Percentiles rank a stretch among this genome's conserved stretches.
Evolutionary conservation across 2,113 vertebrate species (phyloP).

Genomic region (Lipophrys pholis): DNA sequence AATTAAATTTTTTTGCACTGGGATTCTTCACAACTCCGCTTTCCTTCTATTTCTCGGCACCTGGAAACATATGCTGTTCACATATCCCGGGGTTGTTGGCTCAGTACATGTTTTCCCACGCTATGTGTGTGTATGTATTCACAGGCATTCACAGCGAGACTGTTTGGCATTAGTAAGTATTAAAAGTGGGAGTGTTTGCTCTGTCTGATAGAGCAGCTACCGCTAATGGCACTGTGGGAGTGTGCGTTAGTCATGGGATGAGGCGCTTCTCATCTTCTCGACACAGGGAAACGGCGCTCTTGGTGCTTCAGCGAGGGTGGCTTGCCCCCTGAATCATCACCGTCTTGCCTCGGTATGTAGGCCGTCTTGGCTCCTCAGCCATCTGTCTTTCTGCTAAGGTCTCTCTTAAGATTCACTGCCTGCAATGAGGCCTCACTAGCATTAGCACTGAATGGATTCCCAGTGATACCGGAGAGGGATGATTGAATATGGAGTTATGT

Average conservation of each 20-base stretch:
- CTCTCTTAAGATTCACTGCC: slow-evolving; percentile 19
- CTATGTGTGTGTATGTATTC: slow-evolving; percentile 40
- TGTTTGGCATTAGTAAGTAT: slow-evolving; percentile 70
- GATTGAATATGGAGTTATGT: slow-evolving; percentile 32
- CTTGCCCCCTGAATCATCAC: slow-evolving; percentile 29
- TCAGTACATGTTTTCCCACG: slow-evolving; percentile 25
- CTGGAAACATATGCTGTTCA: neutral
- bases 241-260: slow-evolving; percentile 13
- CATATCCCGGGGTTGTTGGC: slow-evolving; percentile 23
- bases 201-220: slow-evolving; percentile 55
- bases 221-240: slow-evolving; percentile 53
- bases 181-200: slow-evolving; percentile 65
- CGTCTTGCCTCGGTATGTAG: slow-evolving; percentile 5
- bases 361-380: slow-evolving; percentile 27
- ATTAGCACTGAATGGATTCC: slow-evolving; percentile 32
- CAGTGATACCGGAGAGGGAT: neutral
- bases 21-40: slow-evolving; percentile 3
- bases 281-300: neutral
- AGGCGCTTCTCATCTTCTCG: slow-evolving; percentile 22
- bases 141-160: slow-evolving; percentile 32
- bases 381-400: slow-evolving; percentile 42
- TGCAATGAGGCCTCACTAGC: slow-evolving; percentile 8
- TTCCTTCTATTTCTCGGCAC: slow-evolving; percentile 23
- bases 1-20: too few relatives aligned
- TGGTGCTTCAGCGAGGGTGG: slow-evolving; percentile 20